phyloP scores from a whole-genome alignment of 2,797 vertebrate genomes.

The Margarornis squamiger region DNA sequence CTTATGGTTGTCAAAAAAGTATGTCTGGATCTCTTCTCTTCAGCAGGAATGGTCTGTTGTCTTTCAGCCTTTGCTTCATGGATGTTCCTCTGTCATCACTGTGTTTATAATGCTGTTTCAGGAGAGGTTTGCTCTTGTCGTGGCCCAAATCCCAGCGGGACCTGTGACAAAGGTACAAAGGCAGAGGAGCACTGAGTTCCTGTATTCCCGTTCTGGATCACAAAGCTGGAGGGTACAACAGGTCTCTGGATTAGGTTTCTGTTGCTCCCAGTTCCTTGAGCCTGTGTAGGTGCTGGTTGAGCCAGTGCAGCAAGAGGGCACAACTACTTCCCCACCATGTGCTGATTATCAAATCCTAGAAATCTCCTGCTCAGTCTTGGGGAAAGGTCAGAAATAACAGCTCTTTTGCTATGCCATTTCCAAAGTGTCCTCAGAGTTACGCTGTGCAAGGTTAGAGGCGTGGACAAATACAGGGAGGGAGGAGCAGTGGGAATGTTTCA shows the following conservation, averaged over 20 bases:
- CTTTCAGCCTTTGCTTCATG: not conserved
- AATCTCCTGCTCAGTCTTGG: not conserved
- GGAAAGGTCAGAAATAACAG: not conserved
- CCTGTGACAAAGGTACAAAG: not conserved
- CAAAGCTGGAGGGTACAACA: not conserved
- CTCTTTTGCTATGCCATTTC: not conserved
- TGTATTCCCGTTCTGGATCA: not conserved
- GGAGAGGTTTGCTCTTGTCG: not conserved
- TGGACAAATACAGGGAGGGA: not conserved
- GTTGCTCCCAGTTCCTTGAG: not conserved
- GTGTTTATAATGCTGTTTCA: not conserved
- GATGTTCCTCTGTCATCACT: not conserved
- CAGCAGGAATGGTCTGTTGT: not conserved
- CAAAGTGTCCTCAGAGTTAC: not conserved
- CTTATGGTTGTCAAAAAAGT: not conserved
- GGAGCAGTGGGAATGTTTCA: not conserved
- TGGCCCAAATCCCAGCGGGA: not conserved
- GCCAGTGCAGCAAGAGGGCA: not conserved
- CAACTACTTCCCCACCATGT: not conserved
- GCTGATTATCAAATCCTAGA: not conserved
- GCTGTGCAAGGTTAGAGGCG: not conserved
- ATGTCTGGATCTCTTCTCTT: not conserved
- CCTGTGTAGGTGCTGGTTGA: not conserved
- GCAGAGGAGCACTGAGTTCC: not conserved
- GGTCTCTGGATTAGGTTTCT: not conserved